Evolutionary conservation across 2,113 vertebrate genomes (phyloP), one percentile per base, ranked within the genome.

Genomic region (Notarius quadriscutis): DNA sequence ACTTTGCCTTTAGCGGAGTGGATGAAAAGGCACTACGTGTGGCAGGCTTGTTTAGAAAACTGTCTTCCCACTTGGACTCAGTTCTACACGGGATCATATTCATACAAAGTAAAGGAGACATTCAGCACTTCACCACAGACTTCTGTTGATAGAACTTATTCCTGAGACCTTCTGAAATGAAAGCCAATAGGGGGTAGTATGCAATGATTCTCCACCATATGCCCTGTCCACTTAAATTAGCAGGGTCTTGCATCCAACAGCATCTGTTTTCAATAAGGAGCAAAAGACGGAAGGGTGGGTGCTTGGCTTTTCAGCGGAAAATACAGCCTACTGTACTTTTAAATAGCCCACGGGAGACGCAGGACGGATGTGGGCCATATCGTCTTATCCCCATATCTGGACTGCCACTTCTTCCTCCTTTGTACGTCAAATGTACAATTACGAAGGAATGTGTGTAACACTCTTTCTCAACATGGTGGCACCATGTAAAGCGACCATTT

Each of bases 201-300:
- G 93, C 92, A 94, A 93, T 91, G 91, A 95, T 94, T 94, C 92
- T 86, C 90, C 93, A 94, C 93, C 94, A 95, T 94, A 92, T 95
- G 94, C 94, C 93, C 93, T 93, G 94, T 95, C 94, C 94, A 94
- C 93, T 94, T 94, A 94, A 94, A 95, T 95, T 95, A 95, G 95
- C 92, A 89, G 92, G 92, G 95, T 94, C 94, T 95, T 91, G 94
- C 94, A 95, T 94, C 93, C 93, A 93, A 92, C 94, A 92, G 94
- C 95, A 96, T 96, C 95, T 96, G 95, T 95, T 95, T 96, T 94
- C 94, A 96, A 96, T 95, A 95, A 94, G 95, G 92, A 95, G 91
- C 91, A 81, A 91, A 90, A 81, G 20, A 94, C 94, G 95, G 95
- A 95, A 95, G 95, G 95, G 95, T 95, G 95, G 95, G 94, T 95